These are phyloP conservation scores for Eupithecia insigniata DNA, from an alignment of 2,888 invertebrate genomes.

Conservation along the genomic window DNA sequence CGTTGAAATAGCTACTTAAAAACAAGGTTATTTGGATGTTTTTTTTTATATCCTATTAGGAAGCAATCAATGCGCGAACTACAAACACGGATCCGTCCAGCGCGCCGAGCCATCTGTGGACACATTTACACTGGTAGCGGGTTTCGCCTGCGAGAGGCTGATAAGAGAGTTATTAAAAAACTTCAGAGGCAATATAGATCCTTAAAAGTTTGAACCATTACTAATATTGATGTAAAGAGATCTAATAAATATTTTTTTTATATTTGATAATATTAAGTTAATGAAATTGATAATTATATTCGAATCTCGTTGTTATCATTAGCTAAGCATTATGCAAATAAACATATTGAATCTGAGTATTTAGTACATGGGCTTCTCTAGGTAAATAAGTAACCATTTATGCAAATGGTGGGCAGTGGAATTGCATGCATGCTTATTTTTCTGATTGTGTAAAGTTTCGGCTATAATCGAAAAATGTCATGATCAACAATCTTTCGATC, in stretches of 20 bases:
- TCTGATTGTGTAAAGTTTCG: not conserved
- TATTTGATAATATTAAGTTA: not conserved
- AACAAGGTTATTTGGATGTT: constrained; percentile 8
- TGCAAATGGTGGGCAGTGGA: not conserved
- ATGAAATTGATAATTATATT: too few relatives aligned
- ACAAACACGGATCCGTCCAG: constrained; percentile 33
- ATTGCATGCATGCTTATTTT: too few relatives aligned
- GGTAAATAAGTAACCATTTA: not conserved
- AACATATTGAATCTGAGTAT: not conserved
- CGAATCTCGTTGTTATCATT: too few relatives aligned
- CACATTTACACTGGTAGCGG: constrained; percentile 10
- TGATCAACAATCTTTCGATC: constrained; percentile 6
- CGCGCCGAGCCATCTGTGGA: constrained; percentile 18
- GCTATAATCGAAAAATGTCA: not conserved
- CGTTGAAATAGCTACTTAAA: constrained; percentile 1
- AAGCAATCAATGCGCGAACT: constrained; percentile 34
- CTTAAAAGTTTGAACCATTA: not conserved
- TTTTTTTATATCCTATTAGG: constrained; percentile 26
- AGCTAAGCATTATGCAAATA: not conserved
- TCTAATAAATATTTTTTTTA: too few relatives aligned
- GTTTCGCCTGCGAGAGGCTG: not conserved
- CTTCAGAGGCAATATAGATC: not conserved
- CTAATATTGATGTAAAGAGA: not conserved
- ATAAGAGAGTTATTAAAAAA: not conserved
- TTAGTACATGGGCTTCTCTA: not conserved